Percentiles rank a stretch among this genome's conserved stretches.
Evolutionary conservation across 2,797 vertebrate genomes (phyloP).

Genomic region (Chaunax sp.): DNA sequence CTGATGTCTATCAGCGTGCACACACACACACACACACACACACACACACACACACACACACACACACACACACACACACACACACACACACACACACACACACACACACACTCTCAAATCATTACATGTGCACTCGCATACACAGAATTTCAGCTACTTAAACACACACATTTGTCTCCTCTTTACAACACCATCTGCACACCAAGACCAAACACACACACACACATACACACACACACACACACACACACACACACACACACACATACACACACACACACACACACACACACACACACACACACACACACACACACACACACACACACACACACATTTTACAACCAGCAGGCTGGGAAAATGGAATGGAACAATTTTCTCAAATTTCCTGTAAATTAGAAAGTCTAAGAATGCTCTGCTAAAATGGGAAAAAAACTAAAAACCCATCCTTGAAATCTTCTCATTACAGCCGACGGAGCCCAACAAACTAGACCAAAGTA

Average conservation of each 20-base stretch:
- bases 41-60: slow-evolving; percentile 22
- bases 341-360: slow-evolving; percentile 65
- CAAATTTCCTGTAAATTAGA: slow-evolving; percentile 90
- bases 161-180: slow-evolving; percentile 83
- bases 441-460: slow-evolving; percentile 64
- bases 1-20: slow-evolving; percentile 89
- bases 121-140: slow-evolving; percentile 19
- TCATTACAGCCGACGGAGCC: slow-evolving; percentile 70
- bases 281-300: slow-evolving; percentile 63
- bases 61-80: slow-evolving; percentile 24
- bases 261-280: slow-evolving; percentile 54
- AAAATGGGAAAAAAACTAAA: slow-evolving; percentile 55
- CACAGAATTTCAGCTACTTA: slow-evolving; percentile 77
- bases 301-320: slow-evolving; percentile 51
- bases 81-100: slow-evolving; percentile 35
- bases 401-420: slow-evolving; percentile 80
- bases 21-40: slow-evolving; percentile 32
- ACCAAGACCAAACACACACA: slow-evolving; percentile 53
- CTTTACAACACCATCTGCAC: slow-evolving; percentile 67
- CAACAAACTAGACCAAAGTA: slow-evolving; percentile 17
- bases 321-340: slow-evolving; percentile 45
- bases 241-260: slow-evolving; percentile 46
- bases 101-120: slow-evolving; percentile 11
- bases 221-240: slow-evolving; percentile 44
- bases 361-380: slow-evolving; percentile 86